Percentiles rank a stretch among this genome's conserved stretches.
Conservation (phyloP, 2,797 vertebrate species). For the Harpagifer antarcticus region DNA sequence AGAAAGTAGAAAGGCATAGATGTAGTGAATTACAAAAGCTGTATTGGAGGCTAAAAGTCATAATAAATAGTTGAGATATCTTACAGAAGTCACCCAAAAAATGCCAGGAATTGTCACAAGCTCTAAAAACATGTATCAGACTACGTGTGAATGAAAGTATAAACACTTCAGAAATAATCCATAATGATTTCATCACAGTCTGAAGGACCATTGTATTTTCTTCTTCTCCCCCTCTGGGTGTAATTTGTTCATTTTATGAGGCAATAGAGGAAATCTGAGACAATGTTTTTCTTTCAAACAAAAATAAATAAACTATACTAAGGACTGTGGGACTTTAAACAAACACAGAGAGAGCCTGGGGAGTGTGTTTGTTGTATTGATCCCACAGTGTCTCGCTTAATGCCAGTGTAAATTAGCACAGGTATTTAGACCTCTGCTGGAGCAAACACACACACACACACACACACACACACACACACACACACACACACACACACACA, state of each 20-base stretch:
- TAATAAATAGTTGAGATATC: constrained; percentile 11
- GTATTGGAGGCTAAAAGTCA: constrained; percentile 7
- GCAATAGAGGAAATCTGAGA: background rate
- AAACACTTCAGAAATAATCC: background rate
- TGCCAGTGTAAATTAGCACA: constrained; percentile 39
- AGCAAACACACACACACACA: constrained; percentile 4
- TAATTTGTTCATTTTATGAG: constrained; percentile 3
- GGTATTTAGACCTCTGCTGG: constrained; percentile 29
- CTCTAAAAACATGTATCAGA: too few species aligned
- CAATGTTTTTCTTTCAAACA: background rate
- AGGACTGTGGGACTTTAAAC: background rate
- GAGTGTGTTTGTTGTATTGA: constrained; percentile 5
- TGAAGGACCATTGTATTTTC: background rate
- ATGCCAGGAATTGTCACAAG: background rate
- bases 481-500: background rate
- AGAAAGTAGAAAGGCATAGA: background rate
- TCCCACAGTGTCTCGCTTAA: constrained; percentile 32
- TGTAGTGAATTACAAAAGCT: background rate
- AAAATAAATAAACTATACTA: background rate
- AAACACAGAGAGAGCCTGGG: constrained; percentile 3
- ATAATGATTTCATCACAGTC: background rate
- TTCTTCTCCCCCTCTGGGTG: background rate
- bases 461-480: constrained; percentile 6
- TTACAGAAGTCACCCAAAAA: background rate
- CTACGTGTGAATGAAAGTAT: background rate